These are phyloP conservation scores for Phyto melanocephala DNA, from an alignment of 2,888 invertebrate species.

Conservation along the genomic window DNA sequence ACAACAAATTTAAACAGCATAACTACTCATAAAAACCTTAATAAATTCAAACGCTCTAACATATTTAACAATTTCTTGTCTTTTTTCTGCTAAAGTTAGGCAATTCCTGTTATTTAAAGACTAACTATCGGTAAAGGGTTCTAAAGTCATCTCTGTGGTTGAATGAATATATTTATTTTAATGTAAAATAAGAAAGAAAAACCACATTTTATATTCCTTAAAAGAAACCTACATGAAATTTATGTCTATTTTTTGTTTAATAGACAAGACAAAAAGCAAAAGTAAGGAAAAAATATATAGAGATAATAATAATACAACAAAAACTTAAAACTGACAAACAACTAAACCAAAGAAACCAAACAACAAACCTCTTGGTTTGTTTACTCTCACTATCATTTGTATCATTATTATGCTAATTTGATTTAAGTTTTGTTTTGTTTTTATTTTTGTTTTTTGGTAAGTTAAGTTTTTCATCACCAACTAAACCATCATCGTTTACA, in stretches of 20 bases:
- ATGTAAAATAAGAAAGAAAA: not conserved
- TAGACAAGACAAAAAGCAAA: slow-evolving; percentile 8
- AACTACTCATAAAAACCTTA: slow-evolving; percentile 12
- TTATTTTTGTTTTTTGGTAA: slow-evolving; percentile 32
- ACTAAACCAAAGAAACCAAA: not conserved
- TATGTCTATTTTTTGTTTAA: slow-evolving; percentile 39
- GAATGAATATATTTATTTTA: slow-evolving; percentile 32
- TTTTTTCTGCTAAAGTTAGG: slow-evolving; percentile 20
- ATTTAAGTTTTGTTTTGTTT: slow-evolving; percentile 50
- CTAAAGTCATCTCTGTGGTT: slow-evolving; percentile 59
- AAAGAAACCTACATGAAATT: slow-evolving; percentile 52
- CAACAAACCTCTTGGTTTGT: slow-evolving; percentile 47
- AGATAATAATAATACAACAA: not conserved
- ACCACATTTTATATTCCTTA: slow-evolving; percentile 24
- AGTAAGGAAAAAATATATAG: slow-evolving; percentile 17
- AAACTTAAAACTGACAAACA: slow-evolving; percentile 20
- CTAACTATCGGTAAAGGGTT: slow-evolving; percentile 60
- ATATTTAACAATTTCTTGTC: slow-evolving; percentile 39
- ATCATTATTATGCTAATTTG: slow-evolving; percentile 66
- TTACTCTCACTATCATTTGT: slow-evolving; percentile 64
- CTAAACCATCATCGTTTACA: slow-evolving; percentile 14
- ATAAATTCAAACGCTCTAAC: slow-evolving; percentile 30
- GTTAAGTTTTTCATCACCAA: slow-evolving; percentile 55
- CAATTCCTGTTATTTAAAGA: slow-evolving; percentile 51
- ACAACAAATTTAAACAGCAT: slow-evolving; percentile 44